Percentiles rank a stretch among this genome's conserved stretches.
phyloP scores from a whole-genome alignment of 2,888 invertebrate species.

The Apotomis betuletana region DNA sequence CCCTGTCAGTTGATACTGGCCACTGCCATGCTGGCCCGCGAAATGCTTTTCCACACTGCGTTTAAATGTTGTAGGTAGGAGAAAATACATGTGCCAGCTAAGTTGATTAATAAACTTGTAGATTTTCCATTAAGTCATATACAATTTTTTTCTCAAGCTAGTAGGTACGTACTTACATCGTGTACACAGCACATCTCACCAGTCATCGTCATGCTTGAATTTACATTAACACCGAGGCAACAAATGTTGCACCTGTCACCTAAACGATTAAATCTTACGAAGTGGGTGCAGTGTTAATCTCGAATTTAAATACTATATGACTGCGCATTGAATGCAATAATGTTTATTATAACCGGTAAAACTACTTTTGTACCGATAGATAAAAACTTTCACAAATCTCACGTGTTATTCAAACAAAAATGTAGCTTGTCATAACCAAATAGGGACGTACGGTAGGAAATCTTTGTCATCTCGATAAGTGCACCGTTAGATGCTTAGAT shows the following conservation, averaged over 20 bases:
- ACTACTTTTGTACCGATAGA: slow-evolving; percentile 47
- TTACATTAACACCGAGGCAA: slow-evolving; percentile 30
- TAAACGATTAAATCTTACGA: slow-evolving; percentile 28
- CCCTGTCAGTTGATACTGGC: too few species aligned
- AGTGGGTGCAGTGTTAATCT: slow-evolving; percentile 26
- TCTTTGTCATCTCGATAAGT: slow-evolving; percentile 63
- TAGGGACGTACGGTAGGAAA: slow-evolving; percentile 57
- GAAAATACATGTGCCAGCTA: too few species aligned
- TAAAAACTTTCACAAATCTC: slow-evolving; percentile 57
- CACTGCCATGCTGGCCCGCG: too few species aligned
- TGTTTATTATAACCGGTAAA: slow-evolving; percentile 48
- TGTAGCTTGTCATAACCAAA: slow-evolving; percentile 58
- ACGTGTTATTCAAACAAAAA: slow-evolving; percentile 58
- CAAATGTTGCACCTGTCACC: slow-evolving; percentile 35
- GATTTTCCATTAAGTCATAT: too few species aligned
- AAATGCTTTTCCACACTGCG: too few species aligned
- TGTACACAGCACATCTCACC: background rate
- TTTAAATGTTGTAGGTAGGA: too few species aligned
- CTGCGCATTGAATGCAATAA: slow-evolving; percentile 40
- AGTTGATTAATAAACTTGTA: too few species aligned
- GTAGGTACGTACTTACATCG: background rate
- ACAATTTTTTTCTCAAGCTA: too few species aligned
- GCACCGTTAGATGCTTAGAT: slow-evolving; percentile 61
- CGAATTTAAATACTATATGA: slow-evolving; percentile 28
- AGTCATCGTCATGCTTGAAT: background rate